These are phyloP conservation scores for Corapipo altera DNA, from an alignment of 2,113 vertebrate species.

Conservation along the genomic window DNA sequence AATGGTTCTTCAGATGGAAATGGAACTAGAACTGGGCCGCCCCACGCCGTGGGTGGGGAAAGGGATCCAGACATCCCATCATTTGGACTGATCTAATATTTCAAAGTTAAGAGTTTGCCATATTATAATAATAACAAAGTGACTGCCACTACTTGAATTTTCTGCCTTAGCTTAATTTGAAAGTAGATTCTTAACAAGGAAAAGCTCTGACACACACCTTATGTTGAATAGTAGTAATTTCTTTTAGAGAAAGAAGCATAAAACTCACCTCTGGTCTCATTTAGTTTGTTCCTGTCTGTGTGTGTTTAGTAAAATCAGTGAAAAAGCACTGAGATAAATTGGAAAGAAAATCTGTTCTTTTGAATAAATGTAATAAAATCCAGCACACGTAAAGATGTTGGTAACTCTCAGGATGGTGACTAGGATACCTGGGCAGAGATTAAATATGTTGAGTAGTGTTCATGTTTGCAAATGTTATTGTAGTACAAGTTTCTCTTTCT, in stretches of 20 bases:
- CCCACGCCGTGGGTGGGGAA: too few species aligned
- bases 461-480: not conserved
- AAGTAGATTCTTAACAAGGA: not conserved
- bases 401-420: not conserved
- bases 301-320: not conserved
- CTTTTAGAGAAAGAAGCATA: not conserved
- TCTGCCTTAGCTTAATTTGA: not conserved
- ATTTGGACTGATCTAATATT: not conserved
- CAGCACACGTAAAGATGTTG: not conserved
- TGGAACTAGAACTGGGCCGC: too few species aligned
- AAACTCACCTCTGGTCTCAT: not conserved
- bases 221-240: not conserved
- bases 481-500: not conserved
- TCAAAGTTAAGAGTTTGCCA: not conserved
- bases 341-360: not conserved
- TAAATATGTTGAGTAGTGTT: not conserved
- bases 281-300: not conserved
- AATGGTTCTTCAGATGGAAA: too few species aligned
- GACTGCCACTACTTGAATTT: not conserved
- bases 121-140: not conserved
- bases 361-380: not conserved
- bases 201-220: not conserved
- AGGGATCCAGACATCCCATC: too few species aligned
- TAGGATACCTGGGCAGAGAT: not conserved
- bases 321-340: not conserved